Evolutionary conservation across 1,140 invertebrate species (phyloP).

Genomic region (Drosophila kohkoa): DNA sequence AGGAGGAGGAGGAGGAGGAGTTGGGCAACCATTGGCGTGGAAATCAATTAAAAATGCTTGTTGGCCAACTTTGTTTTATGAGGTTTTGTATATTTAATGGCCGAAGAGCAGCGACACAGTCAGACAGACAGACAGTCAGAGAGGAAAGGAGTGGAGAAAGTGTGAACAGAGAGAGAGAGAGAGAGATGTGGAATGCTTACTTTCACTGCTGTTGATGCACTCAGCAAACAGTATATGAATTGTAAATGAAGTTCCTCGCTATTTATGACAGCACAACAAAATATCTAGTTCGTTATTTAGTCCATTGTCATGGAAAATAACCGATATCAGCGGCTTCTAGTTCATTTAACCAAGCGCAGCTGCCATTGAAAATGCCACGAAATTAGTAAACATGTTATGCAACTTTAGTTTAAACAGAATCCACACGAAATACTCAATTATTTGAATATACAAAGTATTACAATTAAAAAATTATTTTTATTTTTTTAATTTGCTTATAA

Average conservation of each 20-base stretch:
- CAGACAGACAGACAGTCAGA: background rate
- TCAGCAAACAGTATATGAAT: conserved; percentile 21
- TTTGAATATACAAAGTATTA: background rate
- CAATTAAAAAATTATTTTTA: too few relatives aligned
- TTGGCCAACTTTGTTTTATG: conserved; percentile 76
- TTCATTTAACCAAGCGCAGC: conserved; percentile 6
- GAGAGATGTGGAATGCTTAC: conserved; percentile 20
- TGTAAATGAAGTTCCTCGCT: conserved; percentile 18
- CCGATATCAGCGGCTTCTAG: conserved; percentile 6
- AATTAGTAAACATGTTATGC: background rate
- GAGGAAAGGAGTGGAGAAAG: background rate
- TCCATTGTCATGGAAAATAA: background rate
- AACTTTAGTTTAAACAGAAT: background rate
- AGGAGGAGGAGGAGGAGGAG: background rate
- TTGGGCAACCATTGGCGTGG: conserved; percentile 60
- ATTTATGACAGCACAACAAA: conserved; percentile 11
- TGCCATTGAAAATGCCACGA: background rate
- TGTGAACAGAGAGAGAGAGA: background rate
- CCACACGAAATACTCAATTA: background rate
- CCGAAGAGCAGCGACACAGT: conserved; percentile 1
- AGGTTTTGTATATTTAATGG: conserved; percentile 59
- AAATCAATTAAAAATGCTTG: conserved; percentile 82
- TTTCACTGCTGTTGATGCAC: conserved; percentile 34
- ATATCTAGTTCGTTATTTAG: background rate
- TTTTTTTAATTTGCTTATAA: too few relatives aligned